These are phyloP conservation scores for Rhadinocentrus ornatus DNA, from an alignment of 2,797 vertebrate genomes.

Conservation along the genomic window DNA sequence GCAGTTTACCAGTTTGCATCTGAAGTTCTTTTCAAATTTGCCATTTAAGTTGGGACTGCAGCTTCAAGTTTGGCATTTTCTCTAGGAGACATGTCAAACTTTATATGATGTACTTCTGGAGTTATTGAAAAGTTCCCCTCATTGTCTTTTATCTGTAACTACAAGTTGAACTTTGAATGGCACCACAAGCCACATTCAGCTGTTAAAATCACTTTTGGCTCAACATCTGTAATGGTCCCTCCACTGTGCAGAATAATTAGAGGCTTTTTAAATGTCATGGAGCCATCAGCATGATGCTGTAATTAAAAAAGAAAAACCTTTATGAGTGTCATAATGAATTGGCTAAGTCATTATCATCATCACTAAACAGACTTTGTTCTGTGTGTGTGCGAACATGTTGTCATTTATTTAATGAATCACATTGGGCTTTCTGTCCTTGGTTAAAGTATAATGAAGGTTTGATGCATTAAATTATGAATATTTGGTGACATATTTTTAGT, in stretches of 20 bases:
- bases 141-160: slow-evolving; percentile 28
- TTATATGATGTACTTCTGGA: slow-evolving; percentile 3
- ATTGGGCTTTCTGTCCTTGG: slow-evolving; percentile 48
- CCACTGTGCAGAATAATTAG: slow-evolving; percentile 73
- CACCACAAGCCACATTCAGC: slow-evolving; percentile 37
- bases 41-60: not conserved
- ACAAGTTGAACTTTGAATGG: slow-evolving; percentile 43
- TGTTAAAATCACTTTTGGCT: slow-evolving; percentile 52
- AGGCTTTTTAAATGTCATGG: slow-evolving; percentile 72
- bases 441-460: slow-evolving; percentile 45
- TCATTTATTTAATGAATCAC: slow-evolving; percentile 62
- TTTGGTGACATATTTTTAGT: slow-evolving; percentile 54
- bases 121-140: slow-evolving; percentile 14
- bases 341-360: slow-evolving; percentile 55
- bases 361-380: slow-evolving; percentile 57
- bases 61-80: not conserved
- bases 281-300: slow-evolving; percentile 63
- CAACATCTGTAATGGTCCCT: slow-evolving; percentile 49
- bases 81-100: slow-evolving; percentile 16
- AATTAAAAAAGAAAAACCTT: slow-evolving; percentile 76
- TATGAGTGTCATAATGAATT: slow-evolving; percentile 72
- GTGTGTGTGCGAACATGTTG: slow-evolving; percentile 45
- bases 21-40: no score
- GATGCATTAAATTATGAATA: slow-evolving; percentile 47
- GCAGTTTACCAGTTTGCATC: no score